Conservation (phyloP, 2,888 invertebrate species). For the Drosophila melanosoma region DNA sequence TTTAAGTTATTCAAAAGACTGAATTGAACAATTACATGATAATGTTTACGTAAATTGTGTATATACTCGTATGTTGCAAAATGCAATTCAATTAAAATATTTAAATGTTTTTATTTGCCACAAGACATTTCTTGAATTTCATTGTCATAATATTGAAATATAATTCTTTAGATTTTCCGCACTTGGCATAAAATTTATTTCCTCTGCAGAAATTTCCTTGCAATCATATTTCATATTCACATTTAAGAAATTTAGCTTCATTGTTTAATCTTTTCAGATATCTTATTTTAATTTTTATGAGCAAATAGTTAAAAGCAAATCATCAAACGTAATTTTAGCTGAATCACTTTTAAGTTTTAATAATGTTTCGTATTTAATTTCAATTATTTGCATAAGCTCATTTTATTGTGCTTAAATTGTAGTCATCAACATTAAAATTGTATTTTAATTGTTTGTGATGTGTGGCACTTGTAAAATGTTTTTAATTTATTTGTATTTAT, state of each 20-base stretch:
- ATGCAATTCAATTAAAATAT: constrained; percentile 7
- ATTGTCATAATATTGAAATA: neutral
- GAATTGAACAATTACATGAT: neutral
- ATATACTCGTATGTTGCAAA: neutral
- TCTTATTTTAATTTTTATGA: neutral
- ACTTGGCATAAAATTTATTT: neutral
- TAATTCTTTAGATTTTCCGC: constrained; percentile 8
- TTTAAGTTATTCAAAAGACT: constrained; percentile 39
- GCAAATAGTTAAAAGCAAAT: neutral
- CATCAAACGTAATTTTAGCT: neutral
- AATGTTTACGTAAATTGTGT: constrained; percentile 3
- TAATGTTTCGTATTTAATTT: neutral
- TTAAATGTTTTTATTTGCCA: neutral
- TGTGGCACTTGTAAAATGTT: constrained; percentile 31
- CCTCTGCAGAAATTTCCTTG: neutral
- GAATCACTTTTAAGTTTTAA: neutral
- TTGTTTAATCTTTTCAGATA: neutral
- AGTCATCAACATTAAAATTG: neutral
- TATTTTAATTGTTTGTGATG: constrained; percentile 41
- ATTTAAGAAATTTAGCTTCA: neutral
- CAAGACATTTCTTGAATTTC: neutral
- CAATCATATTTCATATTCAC: neutral
- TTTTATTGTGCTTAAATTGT: neutral
- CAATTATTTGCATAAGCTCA: neutral
- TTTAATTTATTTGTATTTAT: constrained; percentile 68